Evolutionary conservation across 2,797 vertebrate genomes (phyloP).

Genomic region (Macroramphosus scolopax): DNA sequence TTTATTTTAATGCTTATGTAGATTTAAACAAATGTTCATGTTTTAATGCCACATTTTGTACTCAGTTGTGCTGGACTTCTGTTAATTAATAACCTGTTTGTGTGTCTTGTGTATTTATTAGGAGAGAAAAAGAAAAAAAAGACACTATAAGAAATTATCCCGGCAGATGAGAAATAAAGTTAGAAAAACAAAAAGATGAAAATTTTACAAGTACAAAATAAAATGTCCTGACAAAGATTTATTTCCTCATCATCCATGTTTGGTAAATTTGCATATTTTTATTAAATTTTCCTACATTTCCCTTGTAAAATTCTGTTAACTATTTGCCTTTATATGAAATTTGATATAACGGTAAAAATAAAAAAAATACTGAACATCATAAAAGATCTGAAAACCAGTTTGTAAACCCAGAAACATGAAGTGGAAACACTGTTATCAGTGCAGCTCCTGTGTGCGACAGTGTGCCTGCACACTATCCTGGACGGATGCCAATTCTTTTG

Average conservation of each 20-base stretch:
- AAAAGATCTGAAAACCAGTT: neutral
- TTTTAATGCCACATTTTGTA: too few species aligned
- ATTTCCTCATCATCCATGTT: neutral
- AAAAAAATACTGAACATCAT: neutral
- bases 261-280: conserved; percentile 5
- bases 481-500: conserved; percentile 27
- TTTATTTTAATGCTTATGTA: neutral
- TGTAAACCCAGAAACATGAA: neutral
- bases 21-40: too few species aligned
- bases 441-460: neutral
- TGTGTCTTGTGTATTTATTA: too few species aligned
- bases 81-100: neutral
- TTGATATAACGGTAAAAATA: neutral
- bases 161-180: too few species aligned
- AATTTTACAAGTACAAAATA: too few species aligned
- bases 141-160: too few species aligned
- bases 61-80: too few species aligned
- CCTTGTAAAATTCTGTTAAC: neutral
- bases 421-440: conserved; percentile 12
- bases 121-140: neutral
- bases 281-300: neutral
- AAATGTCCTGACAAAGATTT: too few species aligned
- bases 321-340: too few species aligned
- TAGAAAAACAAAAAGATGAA: too few species aligned
- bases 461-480: neutral